Evolutionary conservation across 2,113 vertebrate genomes (phyloP).

Genomic region (Anguilla japonica): DNA sequence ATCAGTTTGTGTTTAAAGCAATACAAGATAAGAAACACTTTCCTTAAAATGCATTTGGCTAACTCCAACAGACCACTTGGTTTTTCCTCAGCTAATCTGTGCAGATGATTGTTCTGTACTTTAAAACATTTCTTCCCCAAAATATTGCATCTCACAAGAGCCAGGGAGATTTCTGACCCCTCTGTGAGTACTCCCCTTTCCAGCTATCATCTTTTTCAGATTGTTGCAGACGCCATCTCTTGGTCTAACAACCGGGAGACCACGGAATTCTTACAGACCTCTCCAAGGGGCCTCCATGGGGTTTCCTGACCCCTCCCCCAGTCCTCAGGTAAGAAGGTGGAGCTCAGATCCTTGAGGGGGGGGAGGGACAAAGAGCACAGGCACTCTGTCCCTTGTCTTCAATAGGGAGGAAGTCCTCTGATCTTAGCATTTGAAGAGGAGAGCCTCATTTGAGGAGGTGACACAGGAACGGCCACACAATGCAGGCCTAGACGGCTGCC

Average conservation of each 20-base stretch:
- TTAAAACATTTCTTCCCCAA: no score
- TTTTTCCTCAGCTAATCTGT: no score
- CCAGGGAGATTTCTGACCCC: no score
- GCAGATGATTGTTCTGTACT: no score
- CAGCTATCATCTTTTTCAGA: background rate
- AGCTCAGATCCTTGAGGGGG: background rate
- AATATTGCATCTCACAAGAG: background rate
- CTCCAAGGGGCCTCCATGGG: background rate
- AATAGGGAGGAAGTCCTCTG: conserved; percentile 36
- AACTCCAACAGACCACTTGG: no score
- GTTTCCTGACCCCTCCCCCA: background rate
- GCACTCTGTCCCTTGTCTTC: background rate
- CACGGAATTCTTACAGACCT: background rate
- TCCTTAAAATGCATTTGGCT: no score
- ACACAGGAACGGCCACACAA: conserved; percentile 37
- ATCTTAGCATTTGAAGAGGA: conserved; percentile 39
- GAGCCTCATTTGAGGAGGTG: conserved; percentile 22
- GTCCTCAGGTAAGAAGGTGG: background rate
- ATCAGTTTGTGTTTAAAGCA: no score
- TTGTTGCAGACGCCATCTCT: background rate
- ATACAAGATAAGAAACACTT: no score
- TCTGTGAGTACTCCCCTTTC: no score
- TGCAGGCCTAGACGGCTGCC: background rate
- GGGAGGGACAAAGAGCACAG: background rate
- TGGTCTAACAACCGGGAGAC: background rate